Evolutionary conservation across 2,113 vertebrate species (phyloP), one percentile per base, ranked within the genome.

Genomic region (Carlito syrichta): DNA sequence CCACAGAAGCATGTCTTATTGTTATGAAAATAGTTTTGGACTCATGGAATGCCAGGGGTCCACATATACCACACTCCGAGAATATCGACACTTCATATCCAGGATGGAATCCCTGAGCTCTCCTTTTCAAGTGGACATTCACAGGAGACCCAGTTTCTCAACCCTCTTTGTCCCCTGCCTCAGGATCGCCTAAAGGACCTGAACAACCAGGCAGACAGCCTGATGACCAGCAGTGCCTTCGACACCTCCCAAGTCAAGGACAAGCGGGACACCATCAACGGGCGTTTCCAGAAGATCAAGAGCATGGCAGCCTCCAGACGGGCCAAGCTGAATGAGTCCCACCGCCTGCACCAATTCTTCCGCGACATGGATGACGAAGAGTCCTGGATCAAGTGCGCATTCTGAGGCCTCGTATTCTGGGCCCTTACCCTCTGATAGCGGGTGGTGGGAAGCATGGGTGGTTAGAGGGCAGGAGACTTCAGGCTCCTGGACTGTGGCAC

Each of bases 281-380:
- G 98, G 0, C 99, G 99, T 74, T 99, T 99, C 69, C 97, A 98
- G 91, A 99, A 99, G 97, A 99, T 99, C 97, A 99, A 99, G 98
- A 99, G 98, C 94, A 99, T 99, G 99, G 99, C 99, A 0, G 98
- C 98, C 0, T 98, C 99, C 0, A 99, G 99, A 30, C 99, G 99
- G 0, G 99, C 99, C 2, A 99, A 99, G 88, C 99, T 99, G 56
- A 99, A 99, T 0, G 99, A 99, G 97, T 99, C 99, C 10, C 99
- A 99, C 94, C 99, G 99, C 45, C 98, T 99, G 98, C 99, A 99
- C 95, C 99, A 99, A 99, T 99, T 99, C 98, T 99, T 99, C 98
- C 99, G 99, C 8, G 99, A 99, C 96, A 99, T 99, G 99, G 99
- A 99, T 0, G 99, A 99, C 0, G 99, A 99, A 89, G 99, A 99